Evolutionary conservation across 1,140 invertebrate species (phyloP).

Genomic region (Bombus terrestris): DNA sequence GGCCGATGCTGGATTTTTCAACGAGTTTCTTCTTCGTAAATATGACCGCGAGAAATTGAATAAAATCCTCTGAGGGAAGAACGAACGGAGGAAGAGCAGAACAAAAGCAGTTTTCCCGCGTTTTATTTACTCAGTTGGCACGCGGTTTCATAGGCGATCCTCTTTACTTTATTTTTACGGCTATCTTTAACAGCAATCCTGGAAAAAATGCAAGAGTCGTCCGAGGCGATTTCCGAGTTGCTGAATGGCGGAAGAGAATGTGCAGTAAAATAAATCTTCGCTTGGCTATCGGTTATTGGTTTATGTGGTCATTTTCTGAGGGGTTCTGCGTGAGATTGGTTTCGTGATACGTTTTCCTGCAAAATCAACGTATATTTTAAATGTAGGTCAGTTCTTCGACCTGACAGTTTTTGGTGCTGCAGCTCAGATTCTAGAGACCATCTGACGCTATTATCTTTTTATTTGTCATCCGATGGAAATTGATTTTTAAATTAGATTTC

Average conservation of each 20-base stretch:
- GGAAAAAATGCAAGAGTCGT: not conserved
- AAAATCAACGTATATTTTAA: not conserved
- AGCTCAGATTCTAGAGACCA: not conserved
- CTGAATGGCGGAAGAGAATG: not conserved
- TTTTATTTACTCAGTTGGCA: not conserved
- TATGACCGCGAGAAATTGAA: constrained; percentile 16
- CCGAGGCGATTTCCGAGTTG: not conserved
- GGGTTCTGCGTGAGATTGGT: not conserved
- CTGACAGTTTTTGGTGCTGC: not conserved
- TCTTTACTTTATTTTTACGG: not conserved
- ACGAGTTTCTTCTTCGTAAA: not conserved
- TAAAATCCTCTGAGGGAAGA: not conserved
- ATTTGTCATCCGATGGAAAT: not conserved
- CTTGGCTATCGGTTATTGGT: not conserved
- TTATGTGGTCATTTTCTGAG: not conserved
- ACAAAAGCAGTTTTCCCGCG: constrained; percentile 1
- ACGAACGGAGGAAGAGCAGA: not conserved
- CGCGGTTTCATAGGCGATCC: not conserved
- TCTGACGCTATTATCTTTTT: not conserved
- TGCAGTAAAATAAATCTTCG: not conserved
- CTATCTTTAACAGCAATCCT: not conserved
- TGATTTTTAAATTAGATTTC: not conserved
- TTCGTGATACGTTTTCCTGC: not conserved
- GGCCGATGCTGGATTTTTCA: constrained; percentile 12
- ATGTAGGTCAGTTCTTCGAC: not conserved